Conservation (phyloP, 2,888 invertebrate species). For the Lypha dubia region DNA sequence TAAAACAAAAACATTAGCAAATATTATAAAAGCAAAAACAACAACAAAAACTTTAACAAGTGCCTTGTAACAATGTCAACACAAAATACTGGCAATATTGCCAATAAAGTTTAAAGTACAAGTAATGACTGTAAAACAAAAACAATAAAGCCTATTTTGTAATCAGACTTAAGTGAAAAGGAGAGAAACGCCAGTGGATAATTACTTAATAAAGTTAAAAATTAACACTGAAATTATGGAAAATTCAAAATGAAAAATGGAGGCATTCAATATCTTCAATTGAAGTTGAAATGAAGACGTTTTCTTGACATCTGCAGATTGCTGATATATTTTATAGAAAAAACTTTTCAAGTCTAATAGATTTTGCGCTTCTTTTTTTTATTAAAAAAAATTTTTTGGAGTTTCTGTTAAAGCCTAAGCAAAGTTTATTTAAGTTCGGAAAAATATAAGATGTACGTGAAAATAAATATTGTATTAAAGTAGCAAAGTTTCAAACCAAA, state of each 20-base stretch:
- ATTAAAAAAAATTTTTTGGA: too few relatives aligned
- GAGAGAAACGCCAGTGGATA: background rate
- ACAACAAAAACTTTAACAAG: conserved; percentile 75
- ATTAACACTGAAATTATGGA: background rate
- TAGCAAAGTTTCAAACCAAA: too few relatives aligned
- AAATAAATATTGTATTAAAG: too few relatives aligned
- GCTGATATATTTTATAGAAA: background rate
- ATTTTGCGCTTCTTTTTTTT: too few relatives aligned
- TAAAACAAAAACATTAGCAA: conserved; percentile 53
- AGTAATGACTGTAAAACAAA: conserved; percentile 56
- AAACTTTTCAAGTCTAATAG: too few relatives aligned
- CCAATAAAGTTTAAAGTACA: conserved; percentile 70
- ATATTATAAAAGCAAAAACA: conserved; percentile 42
- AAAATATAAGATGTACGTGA: too few relatives aligned
- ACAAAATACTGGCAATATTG: conserved; percentile 66
- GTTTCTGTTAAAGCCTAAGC: too few relatives aligned
- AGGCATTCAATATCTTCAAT: background rate
- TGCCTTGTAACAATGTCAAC: conserved; percentile 65
- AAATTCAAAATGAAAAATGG: background rate
- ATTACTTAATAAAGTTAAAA: conserved; percentile 43
- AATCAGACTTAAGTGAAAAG: background rate
- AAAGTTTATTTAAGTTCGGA: too few relatives aligned
- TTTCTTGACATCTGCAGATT: background rate
- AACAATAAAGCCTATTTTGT: conserved; percentile 48
- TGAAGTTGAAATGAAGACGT: background rate